Evolutionary conservation across 2,888 invertebrate species (phyloP).

Genomic region (Steromphala cineraria): DNA sequence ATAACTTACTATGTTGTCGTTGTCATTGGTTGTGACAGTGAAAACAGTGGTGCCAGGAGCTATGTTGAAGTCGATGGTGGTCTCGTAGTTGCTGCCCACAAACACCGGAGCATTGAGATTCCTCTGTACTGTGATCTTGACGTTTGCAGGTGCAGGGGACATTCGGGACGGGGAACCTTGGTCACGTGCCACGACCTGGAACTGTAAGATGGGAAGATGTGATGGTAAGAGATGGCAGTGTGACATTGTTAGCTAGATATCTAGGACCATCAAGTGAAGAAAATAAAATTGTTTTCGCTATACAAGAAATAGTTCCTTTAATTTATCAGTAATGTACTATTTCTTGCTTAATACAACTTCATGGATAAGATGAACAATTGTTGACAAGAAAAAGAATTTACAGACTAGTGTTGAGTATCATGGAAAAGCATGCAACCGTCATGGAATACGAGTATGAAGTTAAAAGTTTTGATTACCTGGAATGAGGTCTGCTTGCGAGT

Average conservation of each 20-base stretch:
- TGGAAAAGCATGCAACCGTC: too few species aligned
- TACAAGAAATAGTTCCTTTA: too few species aligned
- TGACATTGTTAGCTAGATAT: too few species aligned
- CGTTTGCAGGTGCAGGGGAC: conserved; percentile 81
- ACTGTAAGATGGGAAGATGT: conserved; percentile 35
- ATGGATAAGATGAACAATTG: too few species aligned
- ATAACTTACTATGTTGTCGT: conserved; percentile 55
- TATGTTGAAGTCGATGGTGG: conserved; percentile 53
- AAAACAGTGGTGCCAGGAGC: conserved; percentile 50
- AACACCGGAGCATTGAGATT: conserved; percentile 63
- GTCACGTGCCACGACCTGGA: conserved; percentile 88
- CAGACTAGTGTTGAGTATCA: too few species aligned
- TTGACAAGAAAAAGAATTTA: too few species aligned
- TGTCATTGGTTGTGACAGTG: conserved; percentile 59
- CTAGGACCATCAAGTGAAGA: too few species aligned
- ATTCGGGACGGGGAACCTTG: conserved; percentile 90
- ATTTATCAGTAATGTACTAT: too few species aligned
- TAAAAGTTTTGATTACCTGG: conserved; percentile 22
- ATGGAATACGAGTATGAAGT: too few species aligned
- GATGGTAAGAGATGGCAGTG: too few species aligned
- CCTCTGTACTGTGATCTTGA: conserved; percentile 59
- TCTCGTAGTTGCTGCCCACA: conserved; percentile 41
- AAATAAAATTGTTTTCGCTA: too few species aligned
- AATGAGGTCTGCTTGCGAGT: conserved; percentile 26
- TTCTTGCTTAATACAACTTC: too few species aligned